Percentiles rank a stretch among this genome's conserved stretches.
Evolutionary conservation across 2,113 vertebrate species (phyloP).

Genomic region (Leptobrachium leishanense): DNA sequence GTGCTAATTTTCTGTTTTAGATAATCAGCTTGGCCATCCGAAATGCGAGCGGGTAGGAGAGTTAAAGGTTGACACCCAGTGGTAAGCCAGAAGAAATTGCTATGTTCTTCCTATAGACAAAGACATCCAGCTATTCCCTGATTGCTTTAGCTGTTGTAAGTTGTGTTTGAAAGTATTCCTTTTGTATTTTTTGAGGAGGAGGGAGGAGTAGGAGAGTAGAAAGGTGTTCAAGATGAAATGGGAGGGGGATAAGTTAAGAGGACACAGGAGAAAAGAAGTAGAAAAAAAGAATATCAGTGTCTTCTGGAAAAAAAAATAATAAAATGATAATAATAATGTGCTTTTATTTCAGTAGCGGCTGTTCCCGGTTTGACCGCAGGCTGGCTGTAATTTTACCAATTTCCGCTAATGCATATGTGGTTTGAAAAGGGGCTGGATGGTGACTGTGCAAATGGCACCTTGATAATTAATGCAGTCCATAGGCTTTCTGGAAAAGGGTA

Average conservation of each 20-base stretch:
- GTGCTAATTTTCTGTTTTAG: slow-evolving; percentile 89
- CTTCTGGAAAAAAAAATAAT: slow-evolving; percentile 59
- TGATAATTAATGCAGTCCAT: slow-evolving; percentile 45
- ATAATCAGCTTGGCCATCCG: slow-evolving; percentile 81
- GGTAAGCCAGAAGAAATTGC: slow-evolving; percentile 77
- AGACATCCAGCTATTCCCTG: slow-evolving; percentile 73
- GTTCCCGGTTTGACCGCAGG: slow-evolving; percentile 61
- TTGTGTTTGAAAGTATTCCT: slow-evolving; percentile 74
- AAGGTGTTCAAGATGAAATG: slow-evolving; percentile 25
- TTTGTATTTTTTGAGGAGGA: slow-evolving; percentile 75
- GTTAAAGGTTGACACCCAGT: slow-evolving; percentile 80
- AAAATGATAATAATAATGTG: slow-evolving; percentile 65
- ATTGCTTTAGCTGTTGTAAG: slow-evolving; percentile 73
- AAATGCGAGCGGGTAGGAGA: slow-evolving; percentile 78
- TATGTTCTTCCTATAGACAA: slow-evolving; percentile 76
- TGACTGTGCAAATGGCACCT: slow-evolving; percentile 39
- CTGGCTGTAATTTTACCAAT: slow-evolving; percentile 76
- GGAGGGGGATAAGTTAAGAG: slow-evolving; percentile 12
- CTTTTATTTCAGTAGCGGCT: slow-evolving; percentile 57
- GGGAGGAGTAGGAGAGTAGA: slow-evolving; percentile 17
- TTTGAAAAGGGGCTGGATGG: slow-evolving; percentile 53
- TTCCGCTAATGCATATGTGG: slow-evolving; percentile 71
- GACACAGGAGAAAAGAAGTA: slow-evolving; percentile 57
- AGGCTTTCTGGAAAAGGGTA: slow-evolving; percentile 31
- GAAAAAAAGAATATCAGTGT: slow-evolving; percentile 62